A percentile compares a stretch with the other conserved stretches of the same genome.
These are phyloP conservation scores for Calliopsis andreniformis DNA, from an alignment of 1,140 invertebrate species.

Conservation along the genomic window DNA sequence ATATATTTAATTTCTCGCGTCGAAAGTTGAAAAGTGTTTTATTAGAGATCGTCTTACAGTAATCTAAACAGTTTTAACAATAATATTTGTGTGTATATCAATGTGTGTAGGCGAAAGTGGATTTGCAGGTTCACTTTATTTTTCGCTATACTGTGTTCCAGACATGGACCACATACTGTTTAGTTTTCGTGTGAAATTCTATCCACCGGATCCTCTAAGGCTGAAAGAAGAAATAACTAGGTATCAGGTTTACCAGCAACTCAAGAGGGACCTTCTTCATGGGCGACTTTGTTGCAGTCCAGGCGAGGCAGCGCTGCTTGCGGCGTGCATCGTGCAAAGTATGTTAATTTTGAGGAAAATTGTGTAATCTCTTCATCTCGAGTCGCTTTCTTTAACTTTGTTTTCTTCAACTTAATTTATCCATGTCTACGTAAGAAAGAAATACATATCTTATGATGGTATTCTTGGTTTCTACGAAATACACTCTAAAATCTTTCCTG, in stretches of 20 bases:
- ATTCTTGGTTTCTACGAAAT: no score
- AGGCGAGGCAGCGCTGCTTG: slow-evolving; percentile 93
- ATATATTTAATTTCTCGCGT: no score
- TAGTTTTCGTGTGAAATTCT: slow-evolving; percentile 97
- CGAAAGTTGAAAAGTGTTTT: no score
- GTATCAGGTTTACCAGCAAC: slow-evolving; percentile 96
- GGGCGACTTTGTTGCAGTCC: slow-evolving; percentile 95
- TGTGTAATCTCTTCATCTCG: no score
- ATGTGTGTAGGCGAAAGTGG: not conserved
- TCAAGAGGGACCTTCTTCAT: slow-evolving; percentile 96
- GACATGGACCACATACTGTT: slow-evolving; percentile 93
- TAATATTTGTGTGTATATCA: no score
- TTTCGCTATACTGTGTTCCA: slow-evolving; percentile 77
- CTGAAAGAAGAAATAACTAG: slow-evolving; percentile 93
- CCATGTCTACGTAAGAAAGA: no score
- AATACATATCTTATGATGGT: no score
- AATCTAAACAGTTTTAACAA: no score
- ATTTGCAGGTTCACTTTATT: not conserved
- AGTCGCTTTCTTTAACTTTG: no score
- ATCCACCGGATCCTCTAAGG: slow-evolving; percentile 93
- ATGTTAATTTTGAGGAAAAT: slow-evolving; percentile 65
- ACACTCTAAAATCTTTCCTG: no score
- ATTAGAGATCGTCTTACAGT: no score
- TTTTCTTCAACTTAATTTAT: no score
- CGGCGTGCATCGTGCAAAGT: slow-evolving; percentile 97